phyloP scores from a whole-genome alignment of 2,113 vertebrate species.

The Natator depressus region DNA sequence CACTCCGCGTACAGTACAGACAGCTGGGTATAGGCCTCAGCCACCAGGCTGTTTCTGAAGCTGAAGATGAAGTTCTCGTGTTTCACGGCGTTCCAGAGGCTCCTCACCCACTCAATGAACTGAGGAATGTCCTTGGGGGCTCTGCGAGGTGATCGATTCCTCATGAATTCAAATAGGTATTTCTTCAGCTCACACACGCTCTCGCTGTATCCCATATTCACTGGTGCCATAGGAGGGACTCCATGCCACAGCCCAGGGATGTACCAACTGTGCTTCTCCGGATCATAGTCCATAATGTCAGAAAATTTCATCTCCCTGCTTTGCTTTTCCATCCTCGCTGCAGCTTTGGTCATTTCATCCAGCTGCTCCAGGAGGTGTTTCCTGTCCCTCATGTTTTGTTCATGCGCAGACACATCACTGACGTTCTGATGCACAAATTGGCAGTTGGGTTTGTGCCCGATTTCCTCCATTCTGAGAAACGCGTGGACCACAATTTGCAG shows the following conservation, averaged over 20 bases:
- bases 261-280: background rate
- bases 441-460: conserved; percentile 74
- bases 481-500: conserved; percentile 75
- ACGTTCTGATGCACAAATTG: conserved; percentile 80
- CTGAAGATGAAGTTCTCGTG: conserved; percentile 17
- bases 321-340: conserved; percentile 75
- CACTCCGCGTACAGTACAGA: conserved; percentile 36
- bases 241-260: background rate
- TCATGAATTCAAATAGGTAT: background rate
- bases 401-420: conserved; percentile 74
- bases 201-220: conserved; percentile 37
- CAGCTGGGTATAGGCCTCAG: conserved; percentile 6
- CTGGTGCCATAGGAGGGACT: background rate
- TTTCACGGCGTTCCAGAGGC: conserved; percentile 22
- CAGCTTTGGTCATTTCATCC: conserved; percentile 75
- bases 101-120: conserved; percentile 3
- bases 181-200: background rate
- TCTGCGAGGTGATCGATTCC: background rate
- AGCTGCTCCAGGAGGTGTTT: conserved; percentile 76
- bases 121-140: background rate
- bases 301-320: conserved; percentile 35
- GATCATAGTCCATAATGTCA: background rate
- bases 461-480: conserved; percentile 70
- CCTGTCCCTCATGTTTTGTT: conserved; percentile 74
- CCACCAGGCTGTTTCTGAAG: background rate